A percentile compares a stretch with the other conserved stretches of the same genome.
phyloP scores from a whole-genome alignment of 1,140 invertebrate species.

The Megalopta genalis region DNA sequence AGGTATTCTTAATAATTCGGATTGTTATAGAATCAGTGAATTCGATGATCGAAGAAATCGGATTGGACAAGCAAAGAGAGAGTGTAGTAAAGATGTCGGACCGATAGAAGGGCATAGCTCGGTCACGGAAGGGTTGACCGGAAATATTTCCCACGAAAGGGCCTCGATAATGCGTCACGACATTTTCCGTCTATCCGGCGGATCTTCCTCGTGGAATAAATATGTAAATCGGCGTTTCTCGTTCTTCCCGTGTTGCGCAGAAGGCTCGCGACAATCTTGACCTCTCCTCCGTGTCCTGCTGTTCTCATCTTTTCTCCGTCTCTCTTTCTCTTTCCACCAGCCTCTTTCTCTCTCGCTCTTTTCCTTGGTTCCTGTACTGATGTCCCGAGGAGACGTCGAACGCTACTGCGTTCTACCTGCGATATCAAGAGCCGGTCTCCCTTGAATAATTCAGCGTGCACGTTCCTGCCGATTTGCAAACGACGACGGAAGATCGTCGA shows the following conservation, averaged over 20 bases:
- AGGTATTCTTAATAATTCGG: no score
- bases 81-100: neutral
- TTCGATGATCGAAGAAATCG: neutral
- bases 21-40: neutral
- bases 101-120: slow-evolving; percentile 2
- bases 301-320: neutral
- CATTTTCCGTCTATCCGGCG: slow-evolving; percentile 63
- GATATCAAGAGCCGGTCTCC: slow-evolving; percentile 41
- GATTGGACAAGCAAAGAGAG: neutral
- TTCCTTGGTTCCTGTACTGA: slow-evolving; percentile 30
- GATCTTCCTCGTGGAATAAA: slow-evolving; percentile 70
- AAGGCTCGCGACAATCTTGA: slow-evolving; percentile 57
- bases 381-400: slow-evolving; percentile 60
- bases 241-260: slow-evolving; percentile 38
- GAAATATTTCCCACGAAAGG: slow-evolving; percentile 40
- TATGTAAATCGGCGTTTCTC: slow-evolving; percentile 67
- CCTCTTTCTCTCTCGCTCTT: slow-evolving; percentile 11
- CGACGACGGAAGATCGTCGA: slow-evolving; percentile 45
- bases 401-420: slow-evolving; percentile 42
- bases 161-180: slow-evolving; percentile 62
- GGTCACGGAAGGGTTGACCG: slow-evolving; percentile 35
- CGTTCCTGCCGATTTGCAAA: slow-evolving; percentile 55
- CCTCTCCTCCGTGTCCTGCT: slow-evolving; percentile 49
- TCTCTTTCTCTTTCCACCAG: neutral
- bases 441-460: slow-evolving; percentile 64